Evolutionary conservation across 2,113 vertebrate species (phyloP), one percentile per base, ranked within the genome.

Genomic region (Atherinomorus stipes): DNA sequence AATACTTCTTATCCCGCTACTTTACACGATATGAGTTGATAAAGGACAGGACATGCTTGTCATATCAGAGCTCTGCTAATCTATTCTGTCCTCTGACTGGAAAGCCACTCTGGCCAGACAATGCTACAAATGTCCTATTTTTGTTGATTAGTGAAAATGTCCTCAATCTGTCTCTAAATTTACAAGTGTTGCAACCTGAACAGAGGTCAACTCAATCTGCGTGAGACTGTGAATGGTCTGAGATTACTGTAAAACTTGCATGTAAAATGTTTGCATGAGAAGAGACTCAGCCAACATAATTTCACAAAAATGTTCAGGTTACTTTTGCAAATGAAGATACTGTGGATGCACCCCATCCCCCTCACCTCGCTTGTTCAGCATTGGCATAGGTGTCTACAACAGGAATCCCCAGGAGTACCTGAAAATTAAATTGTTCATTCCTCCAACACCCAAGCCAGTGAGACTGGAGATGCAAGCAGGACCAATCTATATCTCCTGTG

Each of bases 401-500:
- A 74, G 63, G 63, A 78, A 88, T 83, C 77, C 85, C 81, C 80
- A 68, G n/a, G 82, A 73, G 88, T 74, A 68, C 61, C 78, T 59
- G 59, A 86, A 80, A 74, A 85, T 82, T 83, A 88, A 84, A 89
- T 77, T 84, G 81, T 84, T 88, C 86, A 86, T 85, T 88, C 85
- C 86, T 81, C 73, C 83, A 79, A 84, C 84, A 85, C 74, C 53
- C 40, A 38, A 49, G 53, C 37, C 78, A 53, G 12, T 4, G 78
- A 63, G 74, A 73, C 76, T 4, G 56, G 40, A 76, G 75, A 80
- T 28, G 82, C 76, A 83, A 67, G 72, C 79, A 70, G 77, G 74
- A 74, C 79, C 76, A 74, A 91, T 92, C 90, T 88, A 89, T 91
- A 89, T 92, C 90, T 88, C 71, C 67, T 21, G 81, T 90, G 90